These are phyloP conservation scores for Xiphophorus maculatus DNA, from an alignment of 2,113 vertebrate genomes.

Conservation along the genomic window DNA sequence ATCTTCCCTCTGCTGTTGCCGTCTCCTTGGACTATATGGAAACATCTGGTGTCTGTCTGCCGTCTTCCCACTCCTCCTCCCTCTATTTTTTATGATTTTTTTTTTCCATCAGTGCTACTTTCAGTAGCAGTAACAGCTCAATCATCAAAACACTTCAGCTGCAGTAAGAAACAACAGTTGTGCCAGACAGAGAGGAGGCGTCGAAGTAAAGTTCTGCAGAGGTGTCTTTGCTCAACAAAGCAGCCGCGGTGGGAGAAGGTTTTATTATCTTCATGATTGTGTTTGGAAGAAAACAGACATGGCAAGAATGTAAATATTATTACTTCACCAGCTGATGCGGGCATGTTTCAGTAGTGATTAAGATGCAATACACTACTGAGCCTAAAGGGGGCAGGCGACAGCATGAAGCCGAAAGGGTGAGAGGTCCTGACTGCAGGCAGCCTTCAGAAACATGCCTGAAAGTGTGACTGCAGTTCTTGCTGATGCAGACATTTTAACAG, in stretches of 20 bases:
- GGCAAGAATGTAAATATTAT: not conserved
- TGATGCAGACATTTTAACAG: too few species aligned
- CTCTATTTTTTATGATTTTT: slow-evolving; percentile 5
- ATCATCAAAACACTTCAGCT: slow-evolving; percentile 50
- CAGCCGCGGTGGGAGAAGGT: not conserved
- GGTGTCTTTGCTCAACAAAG: not conserved
- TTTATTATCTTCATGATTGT: not conserved
- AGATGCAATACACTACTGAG: slow-evolving; percentile 49
- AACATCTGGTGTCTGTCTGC: slow-evolving; percentile 73
- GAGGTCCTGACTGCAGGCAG: slow-evolving; percentile 22
- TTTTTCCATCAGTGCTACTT: slow-evolving; percentile 40
- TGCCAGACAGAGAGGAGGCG: slow-evolving; percentile 14
- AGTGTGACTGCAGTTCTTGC: too few species aligned
- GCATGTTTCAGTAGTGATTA: not conserved
- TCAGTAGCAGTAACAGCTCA: slow-evolving; percentile 40
- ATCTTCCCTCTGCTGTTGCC: slow-evolving; percentile 42
- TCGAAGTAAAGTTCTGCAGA: slow-evolving; percentile 3
- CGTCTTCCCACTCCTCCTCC: slow-evolving; percentile 29
- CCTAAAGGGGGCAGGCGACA: slow-evolving; percentile 68
- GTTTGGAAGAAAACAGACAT: not conserved
- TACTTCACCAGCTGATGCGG: not conserved
- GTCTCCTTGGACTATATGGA: slow-evolving; percentile 38
- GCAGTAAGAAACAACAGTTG: slow-evolving; percentile 16
- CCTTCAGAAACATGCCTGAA: slow-evolving; percentile 2
- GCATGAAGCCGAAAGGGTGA: slow-evolving; percentile 38